Evolutionary conservation across 2,888 invertebrate genomes (phyloP), one percentile per base, ranked within the genome.

Genomic region (Philhelius pedissequus): DNA sequence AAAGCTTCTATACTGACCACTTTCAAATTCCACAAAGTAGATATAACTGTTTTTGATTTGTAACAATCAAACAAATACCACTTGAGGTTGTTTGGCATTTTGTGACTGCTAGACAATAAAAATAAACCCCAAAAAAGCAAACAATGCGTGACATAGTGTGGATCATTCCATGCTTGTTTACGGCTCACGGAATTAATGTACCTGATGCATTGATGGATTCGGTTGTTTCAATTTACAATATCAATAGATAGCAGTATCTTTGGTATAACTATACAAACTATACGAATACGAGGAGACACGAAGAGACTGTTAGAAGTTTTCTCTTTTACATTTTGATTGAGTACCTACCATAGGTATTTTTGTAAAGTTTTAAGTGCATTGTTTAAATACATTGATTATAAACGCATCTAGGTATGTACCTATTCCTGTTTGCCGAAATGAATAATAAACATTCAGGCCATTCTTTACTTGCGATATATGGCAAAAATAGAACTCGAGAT

Each of bases 11-110:
- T 13, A 4, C 38, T 60, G 60, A 60, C 60, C 60, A 60, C 62
- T 62, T 62, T 62, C 40, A 15, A 62, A 62, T 62, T 62, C 62
- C 27, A 43, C 30, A 30, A 43, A 43, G 27, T 15, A 60, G 7
- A n/a, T n/a, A 11, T 62, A 43, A 43, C 38, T 18, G 43, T 62
- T 62, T n/a, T n/a, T 56, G 3, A 40, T 27, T 60, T 27, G n/a
- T 15, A 27, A 43, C 27, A 60, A 43, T 11, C 25, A 27, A 27
- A 60, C 25, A 27, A 27, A 60, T 81, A 62, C 20, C 62, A 62
- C 68, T 83, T 56, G 15, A 78, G 74, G 35, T 74, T 69, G 35
- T 83, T 45, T 68, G 82, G 77, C 48, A 78, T 78, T 82, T 77
- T 27, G 1, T 15, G 82, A 73, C 68, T 68, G 45, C 68, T 66